Evolutionary conservation across 2,888 invertebrate genomes (phyloP).

Genomic region (Junonia oenone): DNA sequence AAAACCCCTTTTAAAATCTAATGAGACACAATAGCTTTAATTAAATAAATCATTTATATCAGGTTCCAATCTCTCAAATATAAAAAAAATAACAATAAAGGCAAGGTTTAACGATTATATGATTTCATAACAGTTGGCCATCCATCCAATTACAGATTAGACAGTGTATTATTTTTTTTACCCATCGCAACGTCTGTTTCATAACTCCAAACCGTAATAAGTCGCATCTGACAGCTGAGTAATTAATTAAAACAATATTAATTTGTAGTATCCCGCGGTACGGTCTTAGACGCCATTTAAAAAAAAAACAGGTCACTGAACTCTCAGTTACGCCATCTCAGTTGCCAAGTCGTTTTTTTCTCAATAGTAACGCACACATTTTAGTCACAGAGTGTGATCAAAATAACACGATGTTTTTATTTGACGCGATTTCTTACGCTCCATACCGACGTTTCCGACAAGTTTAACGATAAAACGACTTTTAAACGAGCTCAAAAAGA

Average conservation of each 20-base stretch:
- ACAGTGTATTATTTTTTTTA: not conserved
- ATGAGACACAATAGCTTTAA: too few species aligned
- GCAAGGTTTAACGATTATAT: too few species aligned
- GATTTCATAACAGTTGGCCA: too few species aligned
- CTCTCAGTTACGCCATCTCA: slow-evolving; percentile 17
- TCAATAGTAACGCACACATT: slow-evolving; percentile 16
- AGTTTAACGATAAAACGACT: not conserved
- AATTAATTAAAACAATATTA: slow-evolving; percentile 28
- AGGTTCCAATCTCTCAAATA: too few species aligned
- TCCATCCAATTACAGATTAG: slow-evolving; percentile 1
- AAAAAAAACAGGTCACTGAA: slow-evolving; percentile 18
- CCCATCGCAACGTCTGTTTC: slow-evolving; percentile 2
- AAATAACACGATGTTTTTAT: slow-evolving; percentile 6
- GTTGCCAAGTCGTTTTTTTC: slow-evolving; percentile 22
- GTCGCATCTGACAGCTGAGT: slow-evolving; percentile 23
- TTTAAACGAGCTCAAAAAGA: not conserved
- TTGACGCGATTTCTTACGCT: not conserved
- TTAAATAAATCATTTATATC: too few species aligned
- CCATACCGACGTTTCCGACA: not conserved
- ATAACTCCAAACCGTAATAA: slow-evolving; percentile 12
- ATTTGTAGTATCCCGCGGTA: slow-evolving; percentile 21
- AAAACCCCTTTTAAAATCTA: too few species aligned
- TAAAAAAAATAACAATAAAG: too few species aligned
- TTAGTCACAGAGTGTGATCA: slow-evolving; percentile 8
- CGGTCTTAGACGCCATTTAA: slow-evolving; percentile 17